These are phyloP conservation scores for Siniperca knerii DNA, from an alignment of 2,113 vertebrate species.

Conservation along the genomic window DNA sequence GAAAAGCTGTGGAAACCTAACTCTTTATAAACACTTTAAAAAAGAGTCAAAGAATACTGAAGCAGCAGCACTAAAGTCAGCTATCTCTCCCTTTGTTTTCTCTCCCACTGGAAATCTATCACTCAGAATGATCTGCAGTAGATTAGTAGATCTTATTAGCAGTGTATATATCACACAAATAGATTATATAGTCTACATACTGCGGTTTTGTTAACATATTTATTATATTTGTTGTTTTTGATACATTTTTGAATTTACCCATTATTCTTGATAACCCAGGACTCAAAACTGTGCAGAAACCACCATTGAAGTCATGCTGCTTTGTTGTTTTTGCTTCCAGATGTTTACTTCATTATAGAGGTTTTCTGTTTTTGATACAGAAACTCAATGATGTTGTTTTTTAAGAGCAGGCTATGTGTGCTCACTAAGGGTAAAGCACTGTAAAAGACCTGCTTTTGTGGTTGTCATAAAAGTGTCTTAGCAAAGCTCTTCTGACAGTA, in stretches of 20 bases:
- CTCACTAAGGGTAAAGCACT: constrained; percentile 4
- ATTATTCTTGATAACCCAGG: neutral
- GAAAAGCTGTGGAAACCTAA: constrained; percentile 3
- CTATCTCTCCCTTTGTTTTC: constrained; percentile 6
- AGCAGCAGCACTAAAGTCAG: constrained; percentile 3
- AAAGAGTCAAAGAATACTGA: constrained; percentile 25
- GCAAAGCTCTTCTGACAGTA: constrained; percentile 62
- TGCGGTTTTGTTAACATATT: neutral
- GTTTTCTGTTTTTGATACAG: constrained; percentile 40
- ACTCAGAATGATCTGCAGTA: neutral
- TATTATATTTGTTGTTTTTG: neutral
- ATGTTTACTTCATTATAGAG: constrained; percentile 35
- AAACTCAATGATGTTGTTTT: constrained; percentile 40
- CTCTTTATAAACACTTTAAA: constrained; percentile 14
- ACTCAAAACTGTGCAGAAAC: neutral
- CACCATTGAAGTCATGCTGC: neutral
- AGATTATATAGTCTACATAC: neutral
- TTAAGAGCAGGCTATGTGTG: constrained; percentile 28
- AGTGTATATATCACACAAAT: neutral
- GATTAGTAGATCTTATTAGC: neutral
- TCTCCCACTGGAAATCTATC: constrained; percentile 2
- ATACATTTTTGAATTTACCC: neutral
- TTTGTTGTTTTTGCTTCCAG: constrained; percentile 48
- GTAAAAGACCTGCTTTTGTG: constrained; percentile 37
- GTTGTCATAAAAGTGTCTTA: constrained; percentile 41